Conservation (phyloP, 2,113 vertebrate species). For the Urocynchramus pylzowi region DNA sequence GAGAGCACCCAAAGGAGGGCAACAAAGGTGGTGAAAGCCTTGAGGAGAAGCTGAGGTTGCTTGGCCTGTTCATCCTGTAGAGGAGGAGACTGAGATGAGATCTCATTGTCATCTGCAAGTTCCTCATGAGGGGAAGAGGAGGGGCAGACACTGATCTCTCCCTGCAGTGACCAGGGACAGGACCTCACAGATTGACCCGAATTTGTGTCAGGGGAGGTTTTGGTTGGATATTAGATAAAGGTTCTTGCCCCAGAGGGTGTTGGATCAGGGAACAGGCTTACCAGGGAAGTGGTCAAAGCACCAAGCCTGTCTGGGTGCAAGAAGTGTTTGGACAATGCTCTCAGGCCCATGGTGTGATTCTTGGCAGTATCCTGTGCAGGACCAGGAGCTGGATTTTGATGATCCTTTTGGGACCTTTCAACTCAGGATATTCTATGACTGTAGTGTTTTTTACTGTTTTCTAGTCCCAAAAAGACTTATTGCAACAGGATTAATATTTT, state of each 20-base stretch:
- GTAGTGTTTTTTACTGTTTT: neutral
- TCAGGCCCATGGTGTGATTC: neutral
- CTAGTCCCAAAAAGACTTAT: neutral
- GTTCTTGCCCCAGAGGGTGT: neutral
- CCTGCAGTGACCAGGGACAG: neutral
- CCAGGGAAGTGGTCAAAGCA: neutral
- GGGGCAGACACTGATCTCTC: neutral
- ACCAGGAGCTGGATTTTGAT: neutral
- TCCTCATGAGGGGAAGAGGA: neutral
- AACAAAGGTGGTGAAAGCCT: neutral
- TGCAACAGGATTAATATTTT: neutral
- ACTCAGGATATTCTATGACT: neutral
- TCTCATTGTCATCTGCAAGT: neutral
- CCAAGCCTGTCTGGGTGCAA: neutral
- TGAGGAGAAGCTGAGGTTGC: accelerated
- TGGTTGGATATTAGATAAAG: neutral
- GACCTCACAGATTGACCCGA: accelerated
- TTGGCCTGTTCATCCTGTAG: neutral
- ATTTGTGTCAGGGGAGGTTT: neutral
- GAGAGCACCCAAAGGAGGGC: neutral
- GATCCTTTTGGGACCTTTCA: neutral
- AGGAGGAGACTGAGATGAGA: neutral
- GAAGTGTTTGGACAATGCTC: accelerated
- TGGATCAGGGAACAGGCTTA: neutral
- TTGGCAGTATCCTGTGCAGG: too few relatives aligned